phyloP scores from a whole-genome alignment of 2,797 vertebrate genomes.

The Lepilemur ruficaudatus region DNA sequence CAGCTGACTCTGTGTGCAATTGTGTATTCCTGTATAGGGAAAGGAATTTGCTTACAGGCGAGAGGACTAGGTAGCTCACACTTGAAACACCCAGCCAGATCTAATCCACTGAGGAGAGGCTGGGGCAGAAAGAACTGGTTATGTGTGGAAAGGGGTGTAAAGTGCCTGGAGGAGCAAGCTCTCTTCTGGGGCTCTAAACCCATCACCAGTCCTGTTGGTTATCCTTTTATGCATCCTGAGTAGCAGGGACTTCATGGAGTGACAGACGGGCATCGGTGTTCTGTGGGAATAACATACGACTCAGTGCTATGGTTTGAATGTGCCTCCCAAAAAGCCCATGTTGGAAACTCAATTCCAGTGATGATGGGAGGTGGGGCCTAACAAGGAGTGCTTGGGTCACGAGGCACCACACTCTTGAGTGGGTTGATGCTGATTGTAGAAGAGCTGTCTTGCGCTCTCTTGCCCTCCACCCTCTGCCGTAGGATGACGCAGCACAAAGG shows the following conservation, averaged over 20 bases:
- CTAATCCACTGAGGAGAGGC: background rate
- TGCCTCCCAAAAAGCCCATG: background rate
- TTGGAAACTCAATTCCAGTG: too few relatives aligned
- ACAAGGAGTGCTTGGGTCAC: too few relatives aligned
- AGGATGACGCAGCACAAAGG: too few relatives aligned
- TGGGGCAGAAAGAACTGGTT: background rate
- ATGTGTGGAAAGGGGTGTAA: background rate
- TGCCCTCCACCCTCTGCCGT: too few relatives aligned
- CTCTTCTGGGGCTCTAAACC: background rate
- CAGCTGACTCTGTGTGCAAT: background rate
- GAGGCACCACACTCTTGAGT: too few relatives aligned
- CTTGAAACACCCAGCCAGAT: background rate
- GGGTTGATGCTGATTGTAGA: too few relatives aligned
- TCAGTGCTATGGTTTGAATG: background rate
- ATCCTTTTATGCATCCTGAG: background rate
- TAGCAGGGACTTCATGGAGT: background rate
- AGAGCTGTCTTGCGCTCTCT: too few relatives aligned
- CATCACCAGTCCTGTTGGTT: background rate
- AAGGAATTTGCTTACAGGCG: background rate
- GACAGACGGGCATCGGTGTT: background rate
- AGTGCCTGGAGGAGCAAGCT: background rate
- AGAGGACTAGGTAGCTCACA: background rate
- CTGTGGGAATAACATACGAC: background rate
- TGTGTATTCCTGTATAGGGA: background rate
- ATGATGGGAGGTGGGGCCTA: too few relatives aligned